Conservation (phyloP, 2,113 vertebrate species). For the Sinosuthora webbiana region DNA sequence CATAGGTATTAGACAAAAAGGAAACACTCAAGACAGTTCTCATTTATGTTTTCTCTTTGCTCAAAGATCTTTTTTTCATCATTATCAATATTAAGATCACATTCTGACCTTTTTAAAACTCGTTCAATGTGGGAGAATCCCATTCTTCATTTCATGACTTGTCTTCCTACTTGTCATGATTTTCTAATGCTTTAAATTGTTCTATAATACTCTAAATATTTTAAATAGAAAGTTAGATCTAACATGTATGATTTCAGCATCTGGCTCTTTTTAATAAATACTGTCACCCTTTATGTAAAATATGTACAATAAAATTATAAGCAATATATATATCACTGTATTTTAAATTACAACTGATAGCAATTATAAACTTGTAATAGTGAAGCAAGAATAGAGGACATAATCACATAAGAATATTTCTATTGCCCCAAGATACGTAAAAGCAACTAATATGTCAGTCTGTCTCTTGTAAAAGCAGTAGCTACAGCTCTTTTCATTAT, state of each 20-base stretch:
- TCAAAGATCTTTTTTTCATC: background rate
- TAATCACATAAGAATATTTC: constrained; percentile 6
- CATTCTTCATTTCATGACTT: background rate
- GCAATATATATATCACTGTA: background rate
- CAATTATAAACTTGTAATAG: background rate
- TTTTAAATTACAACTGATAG: background rate
- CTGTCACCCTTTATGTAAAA: background rate
- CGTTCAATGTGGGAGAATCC: background rate
- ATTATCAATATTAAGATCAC: background rate
- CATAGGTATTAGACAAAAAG: background rate
- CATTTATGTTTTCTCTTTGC: background rate
- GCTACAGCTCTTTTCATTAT: constrained; percentile 59
- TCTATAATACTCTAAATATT: background rate
- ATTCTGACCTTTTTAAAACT: background rate
- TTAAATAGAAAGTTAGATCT: background rate
- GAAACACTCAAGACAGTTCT: background rate
- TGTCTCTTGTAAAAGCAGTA: constrained; percentile 28
- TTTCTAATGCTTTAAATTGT: background rate
- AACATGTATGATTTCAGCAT: background rate
- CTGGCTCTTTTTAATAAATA: background rate
- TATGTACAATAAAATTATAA: background rate
- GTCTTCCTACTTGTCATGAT: background rate
- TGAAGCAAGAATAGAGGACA: background rate
- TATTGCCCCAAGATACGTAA: constrained; percentile 25
- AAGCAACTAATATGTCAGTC: constrained; percentile 31